Evolutionary conservation across 2,797 vertebrate genomes (phyloP), one percentile per base, ranked within the genome.

Genomic region (Schizopygopsis malacanthus): DNA sequence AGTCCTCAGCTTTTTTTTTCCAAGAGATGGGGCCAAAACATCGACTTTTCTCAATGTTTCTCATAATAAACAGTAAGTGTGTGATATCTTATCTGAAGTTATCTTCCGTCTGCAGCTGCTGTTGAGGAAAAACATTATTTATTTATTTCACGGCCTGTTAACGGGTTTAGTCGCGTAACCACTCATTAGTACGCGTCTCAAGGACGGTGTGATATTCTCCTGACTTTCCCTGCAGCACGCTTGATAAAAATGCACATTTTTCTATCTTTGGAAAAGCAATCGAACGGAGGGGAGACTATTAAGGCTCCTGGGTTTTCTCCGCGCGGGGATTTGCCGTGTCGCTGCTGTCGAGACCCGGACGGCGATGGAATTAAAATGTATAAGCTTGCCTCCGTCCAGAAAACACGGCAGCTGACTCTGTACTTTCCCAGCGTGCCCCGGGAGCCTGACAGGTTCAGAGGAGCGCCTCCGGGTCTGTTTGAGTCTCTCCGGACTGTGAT

Each of bases 211-310:
- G 79, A 75, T 82, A 84, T 67, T 83, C 89, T 79, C 78, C 79
- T 77, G 81, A 87, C 61, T 86, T 81, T 82, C 73, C 79, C 82
- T 54, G 83, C 77, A 87, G 83, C 83, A 69, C 43, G 28, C 83
- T 41, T 87, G 84, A 90, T 83, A 86, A 85, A 90, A 90, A 88
- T 84, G 37, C 76, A 84, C 65, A 59, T 84, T 81, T 83, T 88
- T 78, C 70, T 84, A 70, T 86, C 85, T 87, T 39, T 54, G 79
- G 69, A 87, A 73, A 65, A 87, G 79, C 59, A 81, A 85, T 83
- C 84, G 67, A 85, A 84, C 13, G 28, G 20, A 86, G 41, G 61
- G 45, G 28, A 71, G 69, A 61, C 12, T 50, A 71, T 81, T 52
- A 78, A 71, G 33, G 77, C 79, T 85, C 22, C 52, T 80, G 52